Evolutionary conservation across 2,113 vertebrate genomes (phyloP).

Genomic region (Lepisosteus osseus): DNA sequence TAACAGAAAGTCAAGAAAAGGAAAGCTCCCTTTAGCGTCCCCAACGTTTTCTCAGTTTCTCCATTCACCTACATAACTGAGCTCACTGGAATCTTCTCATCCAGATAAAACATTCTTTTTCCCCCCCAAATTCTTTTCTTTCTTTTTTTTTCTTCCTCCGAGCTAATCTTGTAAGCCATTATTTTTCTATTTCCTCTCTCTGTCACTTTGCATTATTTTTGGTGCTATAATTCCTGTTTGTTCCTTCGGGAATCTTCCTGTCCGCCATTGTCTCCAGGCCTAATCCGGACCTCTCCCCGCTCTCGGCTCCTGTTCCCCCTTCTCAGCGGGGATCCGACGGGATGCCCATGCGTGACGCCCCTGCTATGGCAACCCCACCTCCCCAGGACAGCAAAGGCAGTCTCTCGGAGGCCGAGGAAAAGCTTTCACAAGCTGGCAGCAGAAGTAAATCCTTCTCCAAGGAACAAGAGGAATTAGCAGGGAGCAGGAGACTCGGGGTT

Average conservation of each 20-base stretch:
- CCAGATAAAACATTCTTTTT: slow-evolving; percentile 81
- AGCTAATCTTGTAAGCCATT: slow-evolving; percentile 80
- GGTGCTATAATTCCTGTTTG: slow-evolving; percentile 90
- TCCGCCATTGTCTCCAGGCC: slow-evolving; percentile 77
- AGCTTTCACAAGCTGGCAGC: slow-evolving; percentile 86
- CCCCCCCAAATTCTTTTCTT: slow-evolving; percentile 45
- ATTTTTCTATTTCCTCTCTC: slow-evolving; percentile 91
- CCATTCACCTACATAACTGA: slow-evolving; percentile 51
- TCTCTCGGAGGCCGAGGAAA: slow-evolving; percentile 78
- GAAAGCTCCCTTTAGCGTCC: slow-evolving; percentile 65
- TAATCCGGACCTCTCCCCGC: slow-evolving; percentile 87
- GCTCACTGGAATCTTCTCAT: slow-evolving; percentile 61
- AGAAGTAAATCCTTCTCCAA: slow-evolving; percentile 91
- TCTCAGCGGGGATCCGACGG: slow-evolving; percentile 77
- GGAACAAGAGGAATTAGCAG: slow-evolving; percentile 92
- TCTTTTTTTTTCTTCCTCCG: slow-evolving; percentile 63
- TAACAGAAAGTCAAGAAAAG: slow-evolving; percentile 48
- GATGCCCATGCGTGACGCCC: slow-evolving; percentile 84
- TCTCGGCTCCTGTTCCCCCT: slow-evolving; percentile 69
- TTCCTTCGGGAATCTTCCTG: slow-evolving; percentile 90
- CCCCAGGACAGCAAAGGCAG: slow-evolving; percentile 84
- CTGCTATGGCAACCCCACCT: slow-evolving; percentile 92
- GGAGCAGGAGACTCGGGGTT: slow-evolving; percentile 85
- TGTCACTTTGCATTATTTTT: slow-evolving; percentile 92
- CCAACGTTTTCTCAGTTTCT: slow-evolving; percentile 50